Conservation (phyloP, 37 sponge, comb jelly and placozoan species). For the Amphimedon queenslandica region DNA sequence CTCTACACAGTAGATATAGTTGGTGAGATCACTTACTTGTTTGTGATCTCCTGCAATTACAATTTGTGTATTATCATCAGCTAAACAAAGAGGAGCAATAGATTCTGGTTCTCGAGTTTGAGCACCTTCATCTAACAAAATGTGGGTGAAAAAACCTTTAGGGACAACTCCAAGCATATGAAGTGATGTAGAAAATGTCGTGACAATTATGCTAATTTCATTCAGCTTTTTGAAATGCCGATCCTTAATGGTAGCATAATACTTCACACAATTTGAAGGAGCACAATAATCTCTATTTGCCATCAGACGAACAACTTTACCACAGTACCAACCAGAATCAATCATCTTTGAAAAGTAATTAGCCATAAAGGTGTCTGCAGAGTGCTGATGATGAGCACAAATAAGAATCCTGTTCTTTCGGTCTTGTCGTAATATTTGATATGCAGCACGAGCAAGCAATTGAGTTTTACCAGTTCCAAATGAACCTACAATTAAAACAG, state of each 20-base stretch:
- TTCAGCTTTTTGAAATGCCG: not conserved
- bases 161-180: not conserved
- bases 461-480: conserved; percentile 79
- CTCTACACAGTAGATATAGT: not conserved
- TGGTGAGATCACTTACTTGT: conserved; percentile 35
- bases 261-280: no score
- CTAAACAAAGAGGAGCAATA: conserved; percentile 41
- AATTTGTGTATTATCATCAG: conserved; percentile 43
- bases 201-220: conserved; percentile 10
- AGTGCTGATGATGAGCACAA: conserved; percentile 56
- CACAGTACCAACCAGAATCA: not conserved
- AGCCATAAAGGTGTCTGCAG: conserved; percentile 61
- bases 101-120: conserved; percentile 75
- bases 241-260: not conserved
- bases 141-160: conserved; percentile 46
- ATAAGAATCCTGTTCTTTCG: conserved; percentile 27
- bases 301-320: not conserved
- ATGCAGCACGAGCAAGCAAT: conserved; percentile 57
- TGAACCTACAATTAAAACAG: conserved; percentile 51
- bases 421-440: conserved; percentile 22
- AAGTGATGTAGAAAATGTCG: conserved; percentile 9
- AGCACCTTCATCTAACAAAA: conserved; percentile 75
- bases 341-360: conserved; percentile 46
- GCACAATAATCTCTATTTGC: not conserved
- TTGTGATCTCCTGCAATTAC: conserved; percentile 73